Evolutionary conservation across 2,113 vertebrate species (phyloP).

Genomic region (Sterrhoptilus dennistouni): DNA sequence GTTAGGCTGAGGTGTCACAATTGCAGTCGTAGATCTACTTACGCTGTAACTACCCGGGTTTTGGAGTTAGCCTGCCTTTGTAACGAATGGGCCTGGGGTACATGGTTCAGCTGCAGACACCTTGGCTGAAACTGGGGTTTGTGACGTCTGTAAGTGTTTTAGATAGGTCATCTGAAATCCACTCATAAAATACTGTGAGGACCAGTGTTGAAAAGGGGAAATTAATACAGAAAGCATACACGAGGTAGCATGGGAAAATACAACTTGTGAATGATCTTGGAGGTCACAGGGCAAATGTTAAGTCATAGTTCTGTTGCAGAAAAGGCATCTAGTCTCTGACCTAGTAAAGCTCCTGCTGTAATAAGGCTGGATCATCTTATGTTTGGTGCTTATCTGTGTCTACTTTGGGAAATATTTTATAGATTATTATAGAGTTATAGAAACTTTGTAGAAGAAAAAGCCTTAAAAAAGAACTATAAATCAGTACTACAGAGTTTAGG

Average conservation of each 20-base stretch:
- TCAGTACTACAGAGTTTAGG: not conserved
- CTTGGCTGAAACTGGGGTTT: not conserved
- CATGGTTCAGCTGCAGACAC: not conserved
- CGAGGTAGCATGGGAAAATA: not conserved
- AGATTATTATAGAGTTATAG: not conserved
- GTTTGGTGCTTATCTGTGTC: not conserved
- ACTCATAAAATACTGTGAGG: not conserved
- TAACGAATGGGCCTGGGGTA: accelerated
- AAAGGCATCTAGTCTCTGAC: not conserved
- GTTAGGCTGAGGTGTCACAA: not conserved
- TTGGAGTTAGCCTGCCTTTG: not conserved
- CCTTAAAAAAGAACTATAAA: not conserved
- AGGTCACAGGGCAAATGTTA: not conserved
- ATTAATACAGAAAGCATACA: not conserved
- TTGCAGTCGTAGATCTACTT: not conserved
- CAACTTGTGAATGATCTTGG: not conserved
- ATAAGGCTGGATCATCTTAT: not conserved
- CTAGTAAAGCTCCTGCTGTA: not conserved
- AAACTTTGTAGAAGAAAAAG: not conserved
- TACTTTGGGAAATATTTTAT: not conserved
- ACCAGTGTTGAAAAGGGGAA: not conserved
- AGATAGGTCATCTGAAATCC: not conserved
- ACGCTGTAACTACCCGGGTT: not conserved
- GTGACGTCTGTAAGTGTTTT: accelerated
- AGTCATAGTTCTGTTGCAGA: not conserved